Conservation (phyloP, 1,140 invertebrate species). For the Aphelinus certus region DNA sequence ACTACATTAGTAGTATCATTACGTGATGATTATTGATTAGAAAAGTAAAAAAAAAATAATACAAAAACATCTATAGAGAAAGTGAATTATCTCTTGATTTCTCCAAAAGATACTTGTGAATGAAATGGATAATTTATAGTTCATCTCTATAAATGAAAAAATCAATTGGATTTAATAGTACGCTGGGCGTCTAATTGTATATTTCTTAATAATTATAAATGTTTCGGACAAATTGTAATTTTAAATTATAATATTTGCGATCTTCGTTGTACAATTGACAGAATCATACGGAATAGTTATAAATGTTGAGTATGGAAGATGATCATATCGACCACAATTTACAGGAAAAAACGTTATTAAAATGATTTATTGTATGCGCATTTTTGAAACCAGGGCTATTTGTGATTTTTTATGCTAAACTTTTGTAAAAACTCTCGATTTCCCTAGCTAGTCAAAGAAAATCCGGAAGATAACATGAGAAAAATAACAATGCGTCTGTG, state of each 20-base stretch:
- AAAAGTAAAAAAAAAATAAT: too few relatives aligned
- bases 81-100: too few relatives aligned
- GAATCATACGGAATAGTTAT: background rate
- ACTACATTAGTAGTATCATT: too few relatives aligned
- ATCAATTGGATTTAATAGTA: constrained; percentile 3
- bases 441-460: constrained; percentile 13
- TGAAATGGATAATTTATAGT: constrained; percentile 1
- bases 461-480: background rate
- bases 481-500: background rate
- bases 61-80: too few relatives aligned
- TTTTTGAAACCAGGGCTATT: constrained; percentile 11
- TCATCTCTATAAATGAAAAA: constrained; percentile 9
- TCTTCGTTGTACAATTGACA: constrained; percentile 1
- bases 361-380: background rate
- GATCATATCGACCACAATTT: background rate
- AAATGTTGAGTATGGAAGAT: background rate
- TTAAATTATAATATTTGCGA: background rate
- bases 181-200: constrained; percentile 8
- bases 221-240: background rate
- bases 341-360: background rate
- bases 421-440: constrained; percentile 19
- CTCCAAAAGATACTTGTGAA: too few relatives aligned
- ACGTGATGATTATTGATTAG: too few relatives aligned
- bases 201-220: constrained; percentile 1
- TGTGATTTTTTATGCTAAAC: constrained; percentile 13